Evolutionary conservation across 2,888 invertebrate species (phyloP).

Genomic region (Nemotelus pantherinus): DNA sequence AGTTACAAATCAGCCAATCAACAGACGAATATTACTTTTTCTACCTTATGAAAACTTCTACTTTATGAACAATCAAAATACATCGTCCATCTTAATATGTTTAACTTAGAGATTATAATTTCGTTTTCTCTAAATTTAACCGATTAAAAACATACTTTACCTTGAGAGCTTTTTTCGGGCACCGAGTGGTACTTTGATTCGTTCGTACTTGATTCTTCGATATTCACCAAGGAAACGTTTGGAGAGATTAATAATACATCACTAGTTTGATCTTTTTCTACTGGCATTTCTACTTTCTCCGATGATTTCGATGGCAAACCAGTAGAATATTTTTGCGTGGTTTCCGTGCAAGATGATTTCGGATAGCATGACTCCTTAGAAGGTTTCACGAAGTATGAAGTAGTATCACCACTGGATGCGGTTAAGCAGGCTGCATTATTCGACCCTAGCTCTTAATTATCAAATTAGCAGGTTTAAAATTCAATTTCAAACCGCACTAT

Average conservation of each 20-base stretch:
- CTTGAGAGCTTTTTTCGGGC: neutral
- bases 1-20: too few relatives aligned
- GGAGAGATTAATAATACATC: neutral
- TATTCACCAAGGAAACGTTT: neutral
- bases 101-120: too few relatives aligned
- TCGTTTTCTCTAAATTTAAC: neutral
- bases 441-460: neutral
- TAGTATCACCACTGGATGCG: slow-evolving; percentile 9
- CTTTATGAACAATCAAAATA: too few relatives aligned
- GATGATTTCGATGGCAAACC: neutral
- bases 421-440: neutral
- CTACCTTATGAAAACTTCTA: too few relatives aligned
- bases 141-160: neutral
- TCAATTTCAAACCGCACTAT: too few relatives aligned
- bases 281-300: neutral
- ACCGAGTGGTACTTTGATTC: neutral
- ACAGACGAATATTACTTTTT: too few relatives aligned
- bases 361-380: slow-evolving; percentile 4
- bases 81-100: too few relatives aligned
- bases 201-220: neutral
- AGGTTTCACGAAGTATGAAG: neutral
- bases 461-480: too few relatives aligned
- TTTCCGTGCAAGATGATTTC: slow-evolving; percentile 28
- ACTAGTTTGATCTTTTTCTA: neutral
- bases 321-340: neutral